Base-by-base conservation (phyloP, 2,888 invertebrate genomes). In the Stenodera caucasica region DNA sequence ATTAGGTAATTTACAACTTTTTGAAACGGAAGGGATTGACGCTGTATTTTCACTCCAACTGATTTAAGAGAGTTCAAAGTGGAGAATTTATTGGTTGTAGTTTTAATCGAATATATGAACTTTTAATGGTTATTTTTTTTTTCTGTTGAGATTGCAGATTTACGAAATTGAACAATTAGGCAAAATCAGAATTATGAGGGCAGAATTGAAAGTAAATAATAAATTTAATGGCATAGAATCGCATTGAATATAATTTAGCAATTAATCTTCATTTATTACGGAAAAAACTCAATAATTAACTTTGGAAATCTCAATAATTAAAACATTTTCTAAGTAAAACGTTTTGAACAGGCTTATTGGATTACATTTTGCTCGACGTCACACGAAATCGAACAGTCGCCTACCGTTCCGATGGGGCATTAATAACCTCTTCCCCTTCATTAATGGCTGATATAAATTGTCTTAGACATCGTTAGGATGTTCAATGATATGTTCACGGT, bases 261-360 rank as follows among this genome's bases (percentile, higher is more conserved):
- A 45, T 23, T 45, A 45, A 45, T 23, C 18, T 45, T 23, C 21
- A 0, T 2, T 57, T 61, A 53, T 35, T 40, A 18, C 14, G 26
- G 53, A 63, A 57, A 63, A 63, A 60, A 57, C 49, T 33, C 54
- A 21, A 14, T 63, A 60, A 63, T 63, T 60, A 59, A 57, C 59
- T 63, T 60, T 59, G 63, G 54, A 63, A 63, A 57, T 63, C 51
- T 51, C 45, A 57, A 63, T 63, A 60, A 63, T 63, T 63, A 63
- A 63, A 63, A 53, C 60, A 57, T 63, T 63, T 63, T 60, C 59
- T 57, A 57, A 63, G 57, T 63, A 63, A 58, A 63, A 58, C 63
- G 53, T 58, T 63, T 63, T 32, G 59, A 63, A 60, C 63, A 55
- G 51, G 63, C 63, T 63, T 63, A 63, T 63, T 63, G 63, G 63